Conservation (phyloP, 2,797 vertebrate genomes). For the Sciurus vulgaris region DNA sequence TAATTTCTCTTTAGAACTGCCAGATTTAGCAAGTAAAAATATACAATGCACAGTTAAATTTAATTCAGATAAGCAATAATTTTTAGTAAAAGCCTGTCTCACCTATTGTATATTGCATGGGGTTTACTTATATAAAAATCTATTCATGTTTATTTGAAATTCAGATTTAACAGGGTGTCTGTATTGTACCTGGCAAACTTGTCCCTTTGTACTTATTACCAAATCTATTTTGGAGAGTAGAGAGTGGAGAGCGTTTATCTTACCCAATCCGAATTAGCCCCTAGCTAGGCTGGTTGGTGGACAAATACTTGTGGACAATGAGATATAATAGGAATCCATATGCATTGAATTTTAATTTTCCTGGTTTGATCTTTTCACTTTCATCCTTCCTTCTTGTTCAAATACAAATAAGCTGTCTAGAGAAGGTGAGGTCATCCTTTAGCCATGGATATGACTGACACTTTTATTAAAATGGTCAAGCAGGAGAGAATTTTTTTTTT, state of each 20-base stretch:
- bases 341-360: not conserved
- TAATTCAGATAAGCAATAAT: not conserved
- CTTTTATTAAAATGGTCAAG: not conserved
- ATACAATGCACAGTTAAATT: not conserved
- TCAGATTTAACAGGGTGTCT: not conserved
- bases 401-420: not conserved
- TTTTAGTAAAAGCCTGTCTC: not conserved
- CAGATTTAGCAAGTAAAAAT: constrained; percentile 1
- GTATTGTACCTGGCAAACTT: not conserved
- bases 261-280: not conserved
- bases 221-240: not conserved
- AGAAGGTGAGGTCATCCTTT: not conserved
- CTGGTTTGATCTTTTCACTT: not conserved
- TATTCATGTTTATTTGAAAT: not conserved
- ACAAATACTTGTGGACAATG: not conserved
- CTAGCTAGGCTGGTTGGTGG: not conserved
- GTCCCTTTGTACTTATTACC: not conserved
- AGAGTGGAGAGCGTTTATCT: no score
- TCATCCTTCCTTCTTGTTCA: not conserved
- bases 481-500: not conserved
- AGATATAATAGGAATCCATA: not conserved
- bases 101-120: not conserved
- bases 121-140: not conserved
- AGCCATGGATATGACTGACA: not conserved
- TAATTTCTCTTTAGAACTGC: not conserved